A percentile compares a stretch with the other conserved stretches of the same genome.
Evolutionary conservation across 2,113 vertebrate genomes (phyloP).

Genomic region (Gobius niger): DNA sequence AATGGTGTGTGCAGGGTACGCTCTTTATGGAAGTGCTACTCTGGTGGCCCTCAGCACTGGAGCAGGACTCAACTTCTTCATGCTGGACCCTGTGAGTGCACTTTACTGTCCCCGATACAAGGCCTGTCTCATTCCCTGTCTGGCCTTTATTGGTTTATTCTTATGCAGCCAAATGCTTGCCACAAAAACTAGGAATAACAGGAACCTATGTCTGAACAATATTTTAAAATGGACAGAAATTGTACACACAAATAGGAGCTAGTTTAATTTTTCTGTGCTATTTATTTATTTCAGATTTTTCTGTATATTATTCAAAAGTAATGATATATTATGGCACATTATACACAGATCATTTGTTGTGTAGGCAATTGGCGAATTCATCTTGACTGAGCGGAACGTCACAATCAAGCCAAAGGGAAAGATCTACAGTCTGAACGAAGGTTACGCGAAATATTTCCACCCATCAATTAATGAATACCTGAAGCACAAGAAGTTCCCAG

Average conservation of each 20-base stretch:
- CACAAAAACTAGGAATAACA: background rate
- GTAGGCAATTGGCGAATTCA: slow-evolving; percentile 92
- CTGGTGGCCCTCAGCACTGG: slow-evolving; percentile 92
- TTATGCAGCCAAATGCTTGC: background rate
- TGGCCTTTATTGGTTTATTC: slow-evolving; percentile 1
- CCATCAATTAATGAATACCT: slow-evolving; percentile 88
- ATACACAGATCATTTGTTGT: background rate
- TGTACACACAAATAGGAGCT: too few relatives aligned
- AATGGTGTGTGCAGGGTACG: slow-evolving; percentile 94
- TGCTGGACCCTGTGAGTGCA: slow-evolving; percentile 89
- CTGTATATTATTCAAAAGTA: background rate
- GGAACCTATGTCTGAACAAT: background rate
- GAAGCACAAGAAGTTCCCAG: slow-evolving; percentile 93
- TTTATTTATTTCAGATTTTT: background rate
- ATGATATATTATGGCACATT: background rate
- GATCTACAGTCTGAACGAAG: slow-evolving; percentile 94
- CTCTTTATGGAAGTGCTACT: slow-evolving; percentile 93
- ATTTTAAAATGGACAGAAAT: background rate
- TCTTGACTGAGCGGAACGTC: slow-evolving; percentile 90
- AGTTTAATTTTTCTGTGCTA: background rate
- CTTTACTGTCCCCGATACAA: background rate
- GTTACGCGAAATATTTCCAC: slow-evolving; percentile 94
- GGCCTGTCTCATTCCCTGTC: background rate
- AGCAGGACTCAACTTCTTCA: slow-evolving; percentile 92
- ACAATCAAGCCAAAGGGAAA: slow-evolving; percentile 93